Evolutionary conservation across 2,888 invertebrate species (phyloP), one percentile per base, ranked within the genome.

Genomic region (Pyrgus malvae): DNA sequence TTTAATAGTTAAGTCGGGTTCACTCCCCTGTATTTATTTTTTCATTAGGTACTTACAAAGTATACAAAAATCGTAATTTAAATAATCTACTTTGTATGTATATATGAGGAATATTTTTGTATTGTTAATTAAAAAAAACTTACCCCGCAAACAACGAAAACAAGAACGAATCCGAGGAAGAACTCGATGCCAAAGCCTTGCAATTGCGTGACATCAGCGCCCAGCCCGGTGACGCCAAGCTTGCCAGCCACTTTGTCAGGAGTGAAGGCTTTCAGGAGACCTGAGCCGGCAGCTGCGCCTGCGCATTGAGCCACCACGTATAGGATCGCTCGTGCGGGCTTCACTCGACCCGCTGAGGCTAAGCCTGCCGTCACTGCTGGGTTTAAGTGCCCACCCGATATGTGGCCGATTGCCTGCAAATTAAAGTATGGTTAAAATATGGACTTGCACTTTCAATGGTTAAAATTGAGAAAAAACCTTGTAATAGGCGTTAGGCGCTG

Each of bases 161-260:
- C 93, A 57, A 98, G 91, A n/a, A 98, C 92, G 73, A 98, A 95
- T 37, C 97, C 97, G 48, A 97, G 92, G 91, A 97, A 94, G 86
- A 97, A 96, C 80, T 98, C 98, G 61, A 98, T 93, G 29, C 97
- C 97, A 70, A 98, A 92, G 3, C 96, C 98, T 85, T 98, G 97
- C 1, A 94, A 91, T 1, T 93, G 90, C 0, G 92, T 92, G 16
- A 97, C 86, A 35, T 91, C 91, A 1, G 72, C 58, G 0, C 92
- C 91, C 9, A 97, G 85, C 0, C 71, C 75, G 0, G 97, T 97
- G 59, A 93, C 91, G 0, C 97, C 97, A 27, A 97, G 87, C 1
- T 84, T 90, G 3, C 88, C 88, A 29, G 94, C 93, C 2, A 90
- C 89, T 0, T 73, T 68, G 9, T 92, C 92, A 1, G 95, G 93